Evolutionary conservation across 2,888 invertebrate genomes (phyloP).

Genomic region (Himalopsyche japonica): DNA sequence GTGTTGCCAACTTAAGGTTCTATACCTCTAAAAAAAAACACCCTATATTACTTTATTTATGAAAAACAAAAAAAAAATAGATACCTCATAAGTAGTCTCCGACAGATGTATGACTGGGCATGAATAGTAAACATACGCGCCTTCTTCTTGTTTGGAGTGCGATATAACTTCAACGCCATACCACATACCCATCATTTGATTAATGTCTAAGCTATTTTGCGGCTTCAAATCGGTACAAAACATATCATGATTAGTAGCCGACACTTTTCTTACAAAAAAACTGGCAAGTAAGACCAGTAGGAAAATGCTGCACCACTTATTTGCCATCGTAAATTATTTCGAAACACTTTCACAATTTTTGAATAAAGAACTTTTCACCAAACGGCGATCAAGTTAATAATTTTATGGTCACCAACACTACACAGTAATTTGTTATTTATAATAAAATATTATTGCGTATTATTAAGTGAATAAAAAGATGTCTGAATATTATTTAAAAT

Average conservation of each 20-base stretch:
- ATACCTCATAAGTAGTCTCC: conserved; percentile 61
- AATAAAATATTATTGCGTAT: no score
- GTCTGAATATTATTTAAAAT: no score
- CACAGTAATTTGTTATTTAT: background rate
- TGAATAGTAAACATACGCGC: conserved; percentile 59
- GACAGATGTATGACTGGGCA: conserved; percentile 73
- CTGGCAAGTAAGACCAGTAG: background rate
- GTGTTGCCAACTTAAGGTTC: no score
- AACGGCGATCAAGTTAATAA: background rate
- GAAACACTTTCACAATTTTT: background rate
- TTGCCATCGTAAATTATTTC: conserved; percentile 23
- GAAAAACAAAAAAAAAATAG: conserved; percentile 36
- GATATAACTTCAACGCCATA: conserved; percentile 76
- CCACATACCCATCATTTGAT: conserved; percentile 73
- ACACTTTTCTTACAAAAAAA: conserved; percentile 6
- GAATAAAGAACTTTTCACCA: background rate
- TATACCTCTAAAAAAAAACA: no score
- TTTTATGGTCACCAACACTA: background rate
- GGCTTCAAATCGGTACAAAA: conserved; percentile 62
- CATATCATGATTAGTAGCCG: conserved; percentile 29
- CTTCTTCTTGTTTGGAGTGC: conserved; percentile 64
- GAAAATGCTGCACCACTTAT: conserved; percentile 5
- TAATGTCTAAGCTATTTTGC: conserved; percentile 60
- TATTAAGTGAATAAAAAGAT: no score
- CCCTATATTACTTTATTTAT: no score